Conservation (phyloP, 2,888 invertebrate genomes). For the Xestobium rufovillosum region DNA sequence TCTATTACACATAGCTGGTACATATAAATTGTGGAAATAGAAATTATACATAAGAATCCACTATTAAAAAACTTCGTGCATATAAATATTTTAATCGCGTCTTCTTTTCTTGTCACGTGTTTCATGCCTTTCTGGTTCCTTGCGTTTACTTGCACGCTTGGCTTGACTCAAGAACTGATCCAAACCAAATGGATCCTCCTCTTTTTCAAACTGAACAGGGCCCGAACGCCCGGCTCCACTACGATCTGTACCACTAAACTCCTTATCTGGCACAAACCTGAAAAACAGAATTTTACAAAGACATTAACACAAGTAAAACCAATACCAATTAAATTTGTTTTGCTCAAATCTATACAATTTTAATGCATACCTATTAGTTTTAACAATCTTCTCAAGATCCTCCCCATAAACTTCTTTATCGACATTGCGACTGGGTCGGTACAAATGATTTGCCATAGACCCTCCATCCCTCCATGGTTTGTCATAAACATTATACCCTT, state of each 20-base stretch:
- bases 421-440: conserved; percentile 77
- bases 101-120: conserved; percentile 44
- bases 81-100: conserved; percentile 38
- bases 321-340: too few species aligned
- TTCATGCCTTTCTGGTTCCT: conserved; percentile 46
- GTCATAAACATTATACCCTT: conserved; percentile 96
- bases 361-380: conserved; percentile 63
- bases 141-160: conserved; percentile 68
- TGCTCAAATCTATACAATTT: too few species aligned
- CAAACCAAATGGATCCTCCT: conserved; percentile 93
- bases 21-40: too few species aligned
- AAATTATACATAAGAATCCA: too few species aligned
- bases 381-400: conserved; percentile 82
- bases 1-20: too few species aligned
- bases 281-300: conserved; percentile 16
- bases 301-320: neutral
- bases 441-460: conserved; percentile 80
- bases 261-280: conserved; percentile 96
- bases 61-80: too few species aligned
- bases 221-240: conserved; percentile 65
- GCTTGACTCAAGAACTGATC: conserved; percentile 98
- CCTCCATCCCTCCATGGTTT: conserved; percentile 94
- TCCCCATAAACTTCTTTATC: conserved; percentile 88
- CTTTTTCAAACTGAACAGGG: conserved; percentile 92
- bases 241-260: conserved; percentile 87